Evolutionary conservation across 2,113 vertebrate genomes (phyloP), one percentile per base, ranked within the genome.

Genomic region (Megalops atlanticus): DNA sequence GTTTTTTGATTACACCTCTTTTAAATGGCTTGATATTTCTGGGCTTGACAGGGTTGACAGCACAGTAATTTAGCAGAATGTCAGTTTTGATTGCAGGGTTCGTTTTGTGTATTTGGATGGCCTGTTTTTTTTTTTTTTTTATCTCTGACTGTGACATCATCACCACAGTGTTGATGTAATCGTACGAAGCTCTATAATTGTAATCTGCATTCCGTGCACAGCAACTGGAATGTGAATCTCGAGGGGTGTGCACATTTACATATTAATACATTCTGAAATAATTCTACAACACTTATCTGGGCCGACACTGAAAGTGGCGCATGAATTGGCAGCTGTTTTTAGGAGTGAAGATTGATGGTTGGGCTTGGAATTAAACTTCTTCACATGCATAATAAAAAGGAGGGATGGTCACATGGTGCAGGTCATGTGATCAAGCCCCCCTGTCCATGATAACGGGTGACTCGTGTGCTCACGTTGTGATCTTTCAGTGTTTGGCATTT

Each of bases 251-350:
- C 39, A 1, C 70, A 89, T 91, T 88, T 90, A 84, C 89, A 91
- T 92, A 85, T 90, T 89, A 81, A 91, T 91, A 91, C 88, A 80
- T 85, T 80, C 69, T 76, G 74, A 84, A 73, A 36, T 33, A 71
- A 83, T 21, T 75, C 87, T 84, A 88, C 24, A 24, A 80, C 40
- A 43, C 21, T 35, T n/a, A 39, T 43, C 36, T 72, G 36, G n/a
- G n/a, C n/a, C n/a, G n/a, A n/a, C 16, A 54, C 52, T 54, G 33
- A 16, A 74, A 54, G 69, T 74, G 78, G 52, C 78, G 27, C 11
- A 33, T 31, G 47, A n/a, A 21, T 38, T 38, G 47, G 69, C 64
- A 8, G 41, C 52, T 58, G 52, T 4, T 15, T 80, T 73, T 35
- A n/a, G 43, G 31, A 38, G 39, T 16, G n/a, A 49, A 73, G 43